These are phyloP conservation scores for Drosophila borealis DNA, from an alignment of 2,888 invertebrate species.

Conservation along the genomic window DNA sequence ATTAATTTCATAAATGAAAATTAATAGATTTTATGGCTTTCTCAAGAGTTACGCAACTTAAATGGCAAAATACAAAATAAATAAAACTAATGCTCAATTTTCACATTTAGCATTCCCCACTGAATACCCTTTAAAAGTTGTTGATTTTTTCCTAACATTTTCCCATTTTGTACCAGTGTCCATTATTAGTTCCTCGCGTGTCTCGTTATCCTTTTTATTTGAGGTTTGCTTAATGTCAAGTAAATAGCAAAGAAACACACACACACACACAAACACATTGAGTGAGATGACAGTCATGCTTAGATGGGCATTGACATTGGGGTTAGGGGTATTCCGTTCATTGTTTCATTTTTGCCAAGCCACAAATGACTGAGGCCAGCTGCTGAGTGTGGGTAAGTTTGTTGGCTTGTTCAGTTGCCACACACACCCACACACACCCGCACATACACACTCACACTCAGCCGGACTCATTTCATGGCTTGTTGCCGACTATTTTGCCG, in stretches of 20 bases:
- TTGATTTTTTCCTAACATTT: no score
- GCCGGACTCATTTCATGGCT: conserved; percentile 69
- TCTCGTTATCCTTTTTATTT: conserved; percentile 82
- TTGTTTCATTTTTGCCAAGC: conserved; percentile 49
- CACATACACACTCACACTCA: background rate
- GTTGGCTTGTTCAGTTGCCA: conserved; percentile 3
- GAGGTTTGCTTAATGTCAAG: conserved; percentile 78
- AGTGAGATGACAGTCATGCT: conserved; percentile 6
- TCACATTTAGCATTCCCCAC: no score
- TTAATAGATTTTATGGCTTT: no score
- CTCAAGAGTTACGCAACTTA: no score
- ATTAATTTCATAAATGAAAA: no score
- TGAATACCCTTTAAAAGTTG: no score
- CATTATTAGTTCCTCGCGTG: conserved; percentile 72
- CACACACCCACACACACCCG: background rate
- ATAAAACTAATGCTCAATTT: no score
- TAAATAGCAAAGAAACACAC: conserved; percentile 63
- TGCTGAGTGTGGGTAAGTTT: conserved; percentile 7
- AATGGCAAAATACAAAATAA: no score
- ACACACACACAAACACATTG: conserved; percentile 2
- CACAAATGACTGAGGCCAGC: conserved; percentile 39
- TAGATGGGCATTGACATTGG: conserved; percentile 42
- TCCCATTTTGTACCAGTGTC: conserved; percentile 7
- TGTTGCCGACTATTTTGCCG: conserved; percentile 64
- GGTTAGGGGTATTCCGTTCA: conserved; percentile 44